phyloP scores from a whole-genome alignment of 2,888 invertebrate species.

The Tinea semifulvella region DNA sequence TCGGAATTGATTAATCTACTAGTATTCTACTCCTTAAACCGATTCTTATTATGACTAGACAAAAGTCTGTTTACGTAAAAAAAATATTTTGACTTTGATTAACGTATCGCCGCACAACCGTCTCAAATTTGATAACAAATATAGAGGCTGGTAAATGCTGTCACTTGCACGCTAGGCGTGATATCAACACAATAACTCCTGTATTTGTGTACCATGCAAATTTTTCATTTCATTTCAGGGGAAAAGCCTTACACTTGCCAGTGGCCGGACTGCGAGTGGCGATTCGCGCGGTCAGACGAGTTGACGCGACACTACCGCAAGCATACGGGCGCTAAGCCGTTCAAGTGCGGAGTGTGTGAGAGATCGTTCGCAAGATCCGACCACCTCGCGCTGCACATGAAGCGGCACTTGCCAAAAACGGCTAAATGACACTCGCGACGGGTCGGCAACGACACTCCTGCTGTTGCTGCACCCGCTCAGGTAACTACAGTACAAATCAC shows the following conservation, averaged over 20 bases:
- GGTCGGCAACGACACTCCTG: constrained; percentile 54
- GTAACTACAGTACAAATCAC: no score
- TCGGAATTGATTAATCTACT: background rate
- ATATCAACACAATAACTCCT: background rate
- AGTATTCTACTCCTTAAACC: no score
- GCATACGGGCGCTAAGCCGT: constrained; percentile 96
- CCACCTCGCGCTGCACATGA: constrained; percentile 96
- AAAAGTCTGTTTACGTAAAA: no score
- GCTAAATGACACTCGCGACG: constrained; percentile 70
- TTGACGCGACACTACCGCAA: constrained; percentile 96
- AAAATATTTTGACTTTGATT: no score
- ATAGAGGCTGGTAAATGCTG: no score
- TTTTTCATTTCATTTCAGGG: constrained; percentile 66
- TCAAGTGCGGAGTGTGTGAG: constrained; percentile 95
- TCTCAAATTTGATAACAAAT: no score
- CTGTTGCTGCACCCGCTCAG: constrained; percentile 39
- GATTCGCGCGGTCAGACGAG: constrained; percentile 96
- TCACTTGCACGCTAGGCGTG: background rate
- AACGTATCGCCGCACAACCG: no score
- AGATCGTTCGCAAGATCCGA: constrained; percentile 95
- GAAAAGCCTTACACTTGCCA: constrained; percentile 98
- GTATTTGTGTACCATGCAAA: constrained; percentile 8
- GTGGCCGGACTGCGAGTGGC: constrained; percentile 98
- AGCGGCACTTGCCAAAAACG: constrained; percentile 92
- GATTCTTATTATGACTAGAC: no score